These are phyloP conservation scores for Eristalinus sepulchralis DNA, from an alignment of 2,888 invertebrate genomes.

Conservation along the genomic window DNA sequence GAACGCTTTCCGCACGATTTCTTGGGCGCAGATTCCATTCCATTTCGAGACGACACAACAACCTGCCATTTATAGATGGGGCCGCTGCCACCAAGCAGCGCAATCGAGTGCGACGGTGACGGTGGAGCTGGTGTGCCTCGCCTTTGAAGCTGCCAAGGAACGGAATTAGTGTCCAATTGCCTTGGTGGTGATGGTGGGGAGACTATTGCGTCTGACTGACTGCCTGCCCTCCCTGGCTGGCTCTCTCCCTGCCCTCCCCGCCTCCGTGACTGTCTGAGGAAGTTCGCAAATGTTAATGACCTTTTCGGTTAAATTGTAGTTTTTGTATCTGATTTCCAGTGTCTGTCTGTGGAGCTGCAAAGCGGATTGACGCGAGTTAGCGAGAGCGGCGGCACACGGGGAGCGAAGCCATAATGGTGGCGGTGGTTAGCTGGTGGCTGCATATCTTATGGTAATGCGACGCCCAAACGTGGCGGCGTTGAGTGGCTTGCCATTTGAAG, in stretches of 20 bases:
- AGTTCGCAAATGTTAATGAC: slow-evolving; percentile 62
- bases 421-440: slow-evolving; percentile 19
- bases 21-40: slow-evolving; percentile 63
- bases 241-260: not conserved
- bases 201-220: not conserved
- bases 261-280: not conserved
- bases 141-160: slow-evolving; percentile 43
- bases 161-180: slow-evolving; percentile 68
- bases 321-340: slow-evolving; percentile 59
- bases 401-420: slow-evolving; percentile 39
- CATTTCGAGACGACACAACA: slow-evolving; percentile 58
- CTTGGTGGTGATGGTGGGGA: not conserved
- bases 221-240: not conserved
- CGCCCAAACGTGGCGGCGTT: slow-evolving; percentile 26
- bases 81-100: not conserved
- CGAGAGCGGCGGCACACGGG: not conserved
- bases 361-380: slow-evolving; percentile 30
- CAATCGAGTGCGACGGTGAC: not conserved
- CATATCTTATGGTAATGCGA: slow-evolving; percentile 48
- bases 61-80: slow-evolving; percentile 65
- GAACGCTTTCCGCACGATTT: slow-evolving; percentile 68
- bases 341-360: slow-evolving; percentile 21
- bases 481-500: slow-evolving; percentile 42
- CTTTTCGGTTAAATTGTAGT: slow-evolving; percentile 67
- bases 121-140: slow-evolving; percentile 18